phyloP scores from a whole-genome alignment of 2,888 invertebrate genomes.

The Rotaria magnacalcarata region DNA sequence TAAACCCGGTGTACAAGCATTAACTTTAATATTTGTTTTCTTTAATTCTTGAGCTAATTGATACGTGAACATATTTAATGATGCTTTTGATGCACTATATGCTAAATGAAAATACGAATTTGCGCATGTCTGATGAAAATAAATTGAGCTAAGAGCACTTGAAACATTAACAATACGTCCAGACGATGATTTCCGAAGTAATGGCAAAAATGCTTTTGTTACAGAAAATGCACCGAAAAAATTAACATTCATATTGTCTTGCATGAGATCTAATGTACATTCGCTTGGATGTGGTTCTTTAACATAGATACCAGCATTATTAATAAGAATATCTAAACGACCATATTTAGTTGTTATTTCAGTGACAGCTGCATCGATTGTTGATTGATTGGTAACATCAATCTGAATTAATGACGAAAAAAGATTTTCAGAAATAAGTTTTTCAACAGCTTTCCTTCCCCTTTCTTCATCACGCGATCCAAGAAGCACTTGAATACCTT shows the following conservation, averaged over 20 bases:
- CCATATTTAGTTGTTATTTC: not conserved
- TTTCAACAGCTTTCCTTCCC: not conserved
- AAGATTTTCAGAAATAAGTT: not conserved
- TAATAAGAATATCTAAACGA: not conserved
- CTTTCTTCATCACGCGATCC: not conserved
- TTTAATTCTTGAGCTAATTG: slow-evolving; percentile 13
- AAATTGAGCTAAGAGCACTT: not conserved
- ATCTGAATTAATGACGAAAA: not conserved
- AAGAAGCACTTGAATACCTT: not conserved
- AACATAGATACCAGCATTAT: not conserved
- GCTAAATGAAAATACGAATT: not conserved
- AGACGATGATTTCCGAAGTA: not conserved
- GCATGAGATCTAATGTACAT: not conserved
- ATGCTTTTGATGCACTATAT: slow-evolving; percentile 30
- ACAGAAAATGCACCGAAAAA: slow-evolving; percentile 33
- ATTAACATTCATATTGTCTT: not conserved
- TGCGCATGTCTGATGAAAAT: not conserved
- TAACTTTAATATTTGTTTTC: not conserved
- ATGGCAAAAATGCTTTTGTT: slow-evolving; percentile 14
- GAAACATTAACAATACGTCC: slow-evolving; percentile 26
- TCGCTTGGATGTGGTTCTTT: not conserved
- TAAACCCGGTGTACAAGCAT: not conserved
- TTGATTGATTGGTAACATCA: slow-evolving; percentile 19
- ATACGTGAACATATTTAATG: not conserved
- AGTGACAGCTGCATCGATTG: not conserved